Conservation (phyloP, 2,888 invertebrate species). For the Idaea aversata region DNA sequence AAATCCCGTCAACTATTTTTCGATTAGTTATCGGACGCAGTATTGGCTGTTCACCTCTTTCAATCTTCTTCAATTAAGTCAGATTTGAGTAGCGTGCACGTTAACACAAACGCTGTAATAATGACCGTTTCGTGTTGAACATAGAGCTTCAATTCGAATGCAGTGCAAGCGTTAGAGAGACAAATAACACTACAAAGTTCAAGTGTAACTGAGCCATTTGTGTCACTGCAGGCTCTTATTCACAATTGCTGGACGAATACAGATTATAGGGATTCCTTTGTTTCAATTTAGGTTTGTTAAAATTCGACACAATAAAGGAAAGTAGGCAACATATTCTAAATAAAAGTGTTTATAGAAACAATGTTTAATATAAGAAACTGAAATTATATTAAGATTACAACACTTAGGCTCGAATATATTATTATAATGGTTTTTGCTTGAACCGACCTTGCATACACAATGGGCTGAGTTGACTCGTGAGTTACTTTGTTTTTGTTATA, state of each 20-base stretch:
- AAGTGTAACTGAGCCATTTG: slow-evolving; percentile 36
- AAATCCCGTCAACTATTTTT: not conserved
- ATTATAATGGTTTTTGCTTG: not conserved
- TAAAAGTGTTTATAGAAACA: too few relatives aligned
- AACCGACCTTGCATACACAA: not conserved
- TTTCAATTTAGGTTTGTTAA: not conserved
- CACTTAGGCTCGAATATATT: not conserved
- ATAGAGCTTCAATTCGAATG: slow-evolving; percentile 11
- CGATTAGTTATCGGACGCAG: not conserved
- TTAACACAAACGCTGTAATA: slow-evolving; percentile 20
- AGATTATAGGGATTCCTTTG: not conserved
- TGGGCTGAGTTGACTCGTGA: slow-evolving; percentile 17
- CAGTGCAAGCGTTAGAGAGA: slow-evolving; percentile 8
- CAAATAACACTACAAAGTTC: slow-evolving; percentile 25
- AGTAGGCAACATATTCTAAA: too few relatives aligned
- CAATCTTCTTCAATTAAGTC: slow-evolving; percentile 44
- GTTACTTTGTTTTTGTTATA: not conserved
- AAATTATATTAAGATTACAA: not conserved
- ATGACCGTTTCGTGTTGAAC: slow-evolving; percentile 17
- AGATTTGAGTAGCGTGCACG: slow-evolving; percentile 35
- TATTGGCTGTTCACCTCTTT: slow-evolving; percentile 39
- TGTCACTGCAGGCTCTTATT: slow-evolving; percentile 39
- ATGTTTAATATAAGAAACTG: too few relatives aligned
- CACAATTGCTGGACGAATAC: slow-evolving; percentile 26
- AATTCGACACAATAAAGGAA: not conserved